Conservation (phyloP, 2,888 invertebrate genomes). For the Ariolimax columbianus region DNA sequence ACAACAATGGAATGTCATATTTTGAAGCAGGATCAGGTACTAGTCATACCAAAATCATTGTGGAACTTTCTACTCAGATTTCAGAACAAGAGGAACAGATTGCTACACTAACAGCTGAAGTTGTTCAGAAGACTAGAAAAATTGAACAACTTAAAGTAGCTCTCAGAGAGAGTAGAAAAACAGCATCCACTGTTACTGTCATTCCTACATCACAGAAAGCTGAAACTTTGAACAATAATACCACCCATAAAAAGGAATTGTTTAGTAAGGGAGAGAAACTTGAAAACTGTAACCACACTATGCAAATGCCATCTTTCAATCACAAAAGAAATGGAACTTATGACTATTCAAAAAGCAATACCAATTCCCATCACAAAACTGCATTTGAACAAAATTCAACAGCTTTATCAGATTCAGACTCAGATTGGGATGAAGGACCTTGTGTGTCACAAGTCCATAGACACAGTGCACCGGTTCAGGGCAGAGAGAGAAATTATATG, state of each 20-base stretch:
- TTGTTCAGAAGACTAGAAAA: slow-evolving; percentile 61
- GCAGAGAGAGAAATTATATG: slow-evolving; percentile 43
- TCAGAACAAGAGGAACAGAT: slow-evolving; percentile 69
- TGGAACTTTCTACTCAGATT: slow-evolving; percentile 70
- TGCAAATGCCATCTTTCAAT: not conserved
- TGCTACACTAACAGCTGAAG: slow-evolving; percentile 58
- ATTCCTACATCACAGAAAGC: not conserved
- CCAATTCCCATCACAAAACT: not conserved
- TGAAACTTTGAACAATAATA: not conserved
- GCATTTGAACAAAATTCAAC: slow-evolving; percentile 39
- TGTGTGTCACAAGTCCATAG: slow-evolving; percentile 15
- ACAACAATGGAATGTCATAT: not conserved
- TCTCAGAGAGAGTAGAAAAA: not conserved
- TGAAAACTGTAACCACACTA: not conserved
- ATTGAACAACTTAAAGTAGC: slow-evolving; percentile 53
- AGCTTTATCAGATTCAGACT: slow-evolving; percentile 55
- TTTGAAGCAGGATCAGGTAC: not conserved
- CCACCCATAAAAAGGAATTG: not conserved
- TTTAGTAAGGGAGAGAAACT: slow-evolving; percentile 2
- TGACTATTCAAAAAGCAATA: not conserved
- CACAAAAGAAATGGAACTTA: not conserved
- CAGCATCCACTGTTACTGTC: not conserved
- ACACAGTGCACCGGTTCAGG: slow-evolving; percentile 47
- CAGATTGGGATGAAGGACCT: slow-evolving; percentile 51
- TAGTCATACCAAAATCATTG: slow-evolving; percentile 61